Evolutionary conservation across 2,113 vertebrate species (phyloP).

Genomic region (Leucoraja erinaceus): DNA sequence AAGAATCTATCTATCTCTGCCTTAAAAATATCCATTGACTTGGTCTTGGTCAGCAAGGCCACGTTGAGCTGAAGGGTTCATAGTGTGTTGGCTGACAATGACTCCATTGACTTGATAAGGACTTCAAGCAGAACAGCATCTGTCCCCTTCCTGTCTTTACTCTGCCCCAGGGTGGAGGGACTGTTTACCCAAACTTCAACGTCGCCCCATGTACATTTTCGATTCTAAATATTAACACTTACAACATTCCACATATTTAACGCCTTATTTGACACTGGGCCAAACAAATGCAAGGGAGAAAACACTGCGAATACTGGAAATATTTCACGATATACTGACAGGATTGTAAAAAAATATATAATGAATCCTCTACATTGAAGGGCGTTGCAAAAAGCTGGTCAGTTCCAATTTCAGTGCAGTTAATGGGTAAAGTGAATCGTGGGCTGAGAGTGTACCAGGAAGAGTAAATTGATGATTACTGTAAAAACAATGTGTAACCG

Average conservation of each 20-base stretch:
- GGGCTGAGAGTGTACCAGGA: neutral
- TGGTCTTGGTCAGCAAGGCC: too few relatives aligned
- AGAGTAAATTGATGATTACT: neutral
- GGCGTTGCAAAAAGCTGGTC: neutral
- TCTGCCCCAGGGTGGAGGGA: neutral
- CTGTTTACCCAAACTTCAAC: neutral
- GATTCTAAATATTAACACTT: neutral
- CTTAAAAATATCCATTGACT: too few relatives aligned
- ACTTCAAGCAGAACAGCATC: neutral
- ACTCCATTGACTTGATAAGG: neutral
- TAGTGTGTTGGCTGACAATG: too few relatives aligned
- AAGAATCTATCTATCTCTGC: too few relatives aligned
- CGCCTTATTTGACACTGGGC: neutral
- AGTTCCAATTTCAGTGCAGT: neutral
- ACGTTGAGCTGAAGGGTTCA: too few relatives aligned
- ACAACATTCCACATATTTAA: neutral
- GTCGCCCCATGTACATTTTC: neutral
- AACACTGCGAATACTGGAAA: neutral
- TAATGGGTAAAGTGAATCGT: neutral
- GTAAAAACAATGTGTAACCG: neutral
- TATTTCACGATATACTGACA: neutral
- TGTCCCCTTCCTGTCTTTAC: neutral
- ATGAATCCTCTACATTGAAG: neutral
- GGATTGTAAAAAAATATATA: neutral
- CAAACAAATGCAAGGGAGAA: neutral